Percentiles rank a stretch among this genome's conserved stretches.
Evolutionary conservation across 2,113 vertebrate genomes (phyloP).

Genomic region (Thunnus maccoyii): DNA sequence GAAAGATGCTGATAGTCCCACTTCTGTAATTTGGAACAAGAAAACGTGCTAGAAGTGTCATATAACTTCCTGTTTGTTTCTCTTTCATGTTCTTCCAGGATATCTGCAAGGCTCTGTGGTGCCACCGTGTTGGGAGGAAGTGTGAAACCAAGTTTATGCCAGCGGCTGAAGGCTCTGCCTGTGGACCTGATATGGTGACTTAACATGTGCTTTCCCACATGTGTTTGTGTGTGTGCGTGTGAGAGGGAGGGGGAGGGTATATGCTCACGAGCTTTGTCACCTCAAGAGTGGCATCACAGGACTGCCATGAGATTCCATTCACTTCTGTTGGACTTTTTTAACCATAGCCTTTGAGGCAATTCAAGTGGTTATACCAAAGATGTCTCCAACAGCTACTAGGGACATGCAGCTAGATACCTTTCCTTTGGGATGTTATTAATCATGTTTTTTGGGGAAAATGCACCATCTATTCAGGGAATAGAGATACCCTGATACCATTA

Average conservation of each 20-base stretch:
- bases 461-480: not conserved
- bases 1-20: constrained; percentile 2
- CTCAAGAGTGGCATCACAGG: constrained; percentile 52
- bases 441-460: not conserved
- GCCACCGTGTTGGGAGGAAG: constrained; percentile 92
- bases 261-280: constrained; percentile 28
- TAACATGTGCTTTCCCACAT: constrained; percentile 19
- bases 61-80: constrained; percentile 7
- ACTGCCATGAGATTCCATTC: constrained; percentile 30
- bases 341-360: constrained; percentile 17
- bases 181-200: constrained; percentile 91
- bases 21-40: constrained; percentile 20
- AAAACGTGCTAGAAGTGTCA: not conserved
- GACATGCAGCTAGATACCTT: constrained; percentile 9
- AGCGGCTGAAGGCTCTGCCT: constrained; percentile 91
- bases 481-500: not conserved
- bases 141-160: constrained; percentile 97
- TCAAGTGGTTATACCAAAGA: constrained; percentile 3
- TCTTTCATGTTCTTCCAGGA: constrained; percentile 81
- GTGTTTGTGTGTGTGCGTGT: constrained; percentile 1
- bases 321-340: constrained; percentile 29
- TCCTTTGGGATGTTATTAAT: constrained; percentile 10
- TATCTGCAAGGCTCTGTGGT: constrained; percentile 95
- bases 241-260: not conserved
- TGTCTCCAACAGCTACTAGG: not conserved